Base-by-base conservation (phyloP, 2,888 invertebrate species). In the Aphrophora alni region DNA sequence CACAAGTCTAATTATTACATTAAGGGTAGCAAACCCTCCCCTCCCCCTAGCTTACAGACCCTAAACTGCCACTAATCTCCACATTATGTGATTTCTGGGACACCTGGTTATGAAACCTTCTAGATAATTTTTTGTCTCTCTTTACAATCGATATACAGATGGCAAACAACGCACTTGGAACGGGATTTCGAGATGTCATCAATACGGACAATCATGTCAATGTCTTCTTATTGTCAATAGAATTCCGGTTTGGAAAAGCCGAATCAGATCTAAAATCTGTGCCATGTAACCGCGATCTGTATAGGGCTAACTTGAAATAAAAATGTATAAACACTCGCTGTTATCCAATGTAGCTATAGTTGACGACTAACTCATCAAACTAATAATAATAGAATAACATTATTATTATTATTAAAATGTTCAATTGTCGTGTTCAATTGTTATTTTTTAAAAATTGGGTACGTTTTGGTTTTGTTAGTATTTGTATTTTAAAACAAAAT, bases 1-100 rank as follows among this genome's bases (percentile, higher is more conserved):
- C 59, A 21, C 59, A 59, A 59, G 59, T 59, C 59, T 59, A 59
- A 59, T 59, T 59, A 59, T 59, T 59, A 59, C 59, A 59, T 59
- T 59, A 59, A 59, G 59, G 59, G 59, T 59, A 59, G 59, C 59
- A 59, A 59, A n/a, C 59, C 33, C 33, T 33, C 3, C 33, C 33
- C 33, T 33, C 33, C 33, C 33, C 59, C 59, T 59, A 59, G 59
- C 59, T 21, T 0, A 21, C 59, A 59, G 59, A 5, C 59, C 59
- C 59, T 59, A 59, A 59, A 59, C 59, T 59, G 59, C 59, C 59
- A 14, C 59, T 59, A 59, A 59, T 59, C 59, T 59, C 59, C 59
- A 59, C 59, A 59, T 59, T 59, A 59, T 59, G 59, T 59, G 59
- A 59, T 59, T 59, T 21, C 59, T 59, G 59, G 59, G 21, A 59